Percentiles rank a stretch among this genome's conserved stretches.
Conservation (phyloP, 2,888 invertebrate species). For the Phaonia tiefii region DNA sequence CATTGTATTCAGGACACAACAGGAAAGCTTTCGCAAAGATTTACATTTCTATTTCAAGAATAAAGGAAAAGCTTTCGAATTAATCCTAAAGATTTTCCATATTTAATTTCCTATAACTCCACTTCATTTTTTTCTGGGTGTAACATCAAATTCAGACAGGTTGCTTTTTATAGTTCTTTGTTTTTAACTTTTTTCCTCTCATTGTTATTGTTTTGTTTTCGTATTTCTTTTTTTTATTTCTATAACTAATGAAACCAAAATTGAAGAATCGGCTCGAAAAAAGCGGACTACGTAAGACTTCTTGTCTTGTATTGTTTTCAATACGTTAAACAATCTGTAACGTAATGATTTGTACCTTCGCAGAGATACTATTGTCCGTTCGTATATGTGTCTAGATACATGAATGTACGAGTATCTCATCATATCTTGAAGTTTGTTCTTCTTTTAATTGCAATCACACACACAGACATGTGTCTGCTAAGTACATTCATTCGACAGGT, state of each 20-base stretch:
- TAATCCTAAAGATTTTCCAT: too few relatives aligned
- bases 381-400: background rate
- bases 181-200: conserved; percentile 1
- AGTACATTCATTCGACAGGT: background rate
- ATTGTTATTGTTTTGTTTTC: conserved; percentile 7
- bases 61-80: too few relatives aligned
- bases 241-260: conserved; percentile 57
- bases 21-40: too few relatives aligned
- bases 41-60: too few relatives aligned
- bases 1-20: too few relatives aligned
- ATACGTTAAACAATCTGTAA: conserved; percentile 56
- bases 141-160: background rate
- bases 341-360: conserved; percentile 6
- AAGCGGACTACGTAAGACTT: conserved; percentile 48
- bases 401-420: conserved; percentile 24
- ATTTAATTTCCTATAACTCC: background rate
- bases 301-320: conserved; percentile 46
- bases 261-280: background rate
- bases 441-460: conserved; percentile 60
- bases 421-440: conserved; percentile 65
- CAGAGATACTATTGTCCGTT: background rate
- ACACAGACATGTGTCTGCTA: background rate
- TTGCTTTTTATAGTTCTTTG: conserved; percentile 23
- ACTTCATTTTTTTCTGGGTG: background rate
- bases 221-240: conserved; percentile 17